Conservation (phyloP, 2,797 vertebrate species). For the Sylvia borin region DNA sequence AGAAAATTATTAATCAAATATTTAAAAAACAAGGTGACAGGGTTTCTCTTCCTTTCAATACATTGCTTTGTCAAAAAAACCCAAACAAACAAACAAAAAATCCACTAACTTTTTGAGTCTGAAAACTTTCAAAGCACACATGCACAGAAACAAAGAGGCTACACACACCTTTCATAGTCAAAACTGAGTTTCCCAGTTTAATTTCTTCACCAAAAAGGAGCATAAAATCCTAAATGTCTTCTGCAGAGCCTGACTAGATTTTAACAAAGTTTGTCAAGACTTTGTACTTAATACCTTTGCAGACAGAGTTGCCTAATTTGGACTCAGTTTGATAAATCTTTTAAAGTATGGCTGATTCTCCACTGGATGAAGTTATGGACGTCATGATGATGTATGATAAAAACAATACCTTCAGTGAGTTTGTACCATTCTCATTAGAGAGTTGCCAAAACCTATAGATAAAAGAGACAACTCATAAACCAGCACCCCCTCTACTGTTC, state of each 20-base stretch:
- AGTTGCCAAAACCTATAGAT: not conserved
- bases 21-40: conserved; percentile 37
- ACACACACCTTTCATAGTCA: not conserved
- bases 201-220: not conserved
- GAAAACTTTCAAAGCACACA: not conserved
- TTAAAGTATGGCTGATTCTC: not conserved
- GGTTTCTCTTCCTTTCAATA: not conserved
- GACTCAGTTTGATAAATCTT: not conserved
- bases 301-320: not conserved
- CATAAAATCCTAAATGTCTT: not conserved
- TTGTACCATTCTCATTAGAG: not conserved
- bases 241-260: not conserved
- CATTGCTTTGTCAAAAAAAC: not conserved
- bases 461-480: not conserved
- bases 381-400: not conserved
- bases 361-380: not conserved
- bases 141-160: not conserved
- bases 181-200: not conserved
- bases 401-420: not conserved
- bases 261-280: not conserved
- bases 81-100: too few species aligned
- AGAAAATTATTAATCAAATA: conserved; percentile 55
- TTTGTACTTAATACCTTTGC: not conserved
- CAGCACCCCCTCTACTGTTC: not conserved
- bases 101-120: not conserved